Conservation (phyloP, 2,113 vertebrate genomes). For the Ictidomys tridecemlineatus region DNA sequence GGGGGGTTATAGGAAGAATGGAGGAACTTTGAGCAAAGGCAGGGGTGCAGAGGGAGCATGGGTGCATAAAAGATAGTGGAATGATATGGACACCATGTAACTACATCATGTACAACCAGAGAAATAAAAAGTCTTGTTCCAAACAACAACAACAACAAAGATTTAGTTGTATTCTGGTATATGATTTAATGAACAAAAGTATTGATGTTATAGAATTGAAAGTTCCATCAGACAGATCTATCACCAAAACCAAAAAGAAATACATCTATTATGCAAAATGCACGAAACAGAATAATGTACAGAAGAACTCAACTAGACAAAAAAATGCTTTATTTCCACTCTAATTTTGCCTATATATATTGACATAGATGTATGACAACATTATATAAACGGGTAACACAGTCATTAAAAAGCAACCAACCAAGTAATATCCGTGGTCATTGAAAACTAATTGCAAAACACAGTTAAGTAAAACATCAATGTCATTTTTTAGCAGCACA, state of each 20-base stretch:
- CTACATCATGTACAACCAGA: too few relatives aligned
- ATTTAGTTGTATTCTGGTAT: not conserved
- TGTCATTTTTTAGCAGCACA: not conserved
- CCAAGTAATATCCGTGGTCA: not conserved
- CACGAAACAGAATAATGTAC: not conserved
- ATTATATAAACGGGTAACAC: not conserved
- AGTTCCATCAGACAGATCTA: not conserved
- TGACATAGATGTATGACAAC: not conserved
- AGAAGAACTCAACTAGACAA: not conserved
- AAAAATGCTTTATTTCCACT: not conserved
- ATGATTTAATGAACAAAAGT: not conserved
- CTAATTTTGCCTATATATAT: not conserved
- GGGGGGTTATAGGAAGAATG: too few relatives aligned
- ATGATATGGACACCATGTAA: too few relatives aligned
- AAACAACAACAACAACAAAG: too few relatives aligned
- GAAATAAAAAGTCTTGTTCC: too few relatives aligned
- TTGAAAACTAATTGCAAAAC: not conserved
- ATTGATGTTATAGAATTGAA: not conserved
- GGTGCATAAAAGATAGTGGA: too few relatives aligned
- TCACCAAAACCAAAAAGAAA: not conserved
- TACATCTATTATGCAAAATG: not conserved
- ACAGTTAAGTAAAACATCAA: not conserved
- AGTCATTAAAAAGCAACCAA: constrained; percentile 19
- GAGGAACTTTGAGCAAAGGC: too few relatives aligned
- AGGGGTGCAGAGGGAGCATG: too few relatives aligned